Conservation (phyloP, 2,888 invertebrate species). For the Callyntrura guangdongensis region DNA sequence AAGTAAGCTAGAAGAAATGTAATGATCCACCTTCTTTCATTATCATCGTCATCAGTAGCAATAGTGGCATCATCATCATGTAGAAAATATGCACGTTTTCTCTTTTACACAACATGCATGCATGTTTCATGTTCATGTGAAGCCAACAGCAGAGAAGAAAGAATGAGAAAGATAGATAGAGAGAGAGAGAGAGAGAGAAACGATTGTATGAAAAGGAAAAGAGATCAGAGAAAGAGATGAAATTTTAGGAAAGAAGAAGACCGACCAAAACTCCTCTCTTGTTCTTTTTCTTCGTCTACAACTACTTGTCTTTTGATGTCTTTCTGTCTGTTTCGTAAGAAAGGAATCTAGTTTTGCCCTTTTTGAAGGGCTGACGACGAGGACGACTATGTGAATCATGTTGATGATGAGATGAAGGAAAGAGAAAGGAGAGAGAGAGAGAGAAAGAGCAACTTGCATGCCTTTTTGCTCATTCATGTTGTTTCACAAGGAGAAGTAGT, state of each 20-base stretch:
- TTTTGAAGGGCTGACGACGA: conserved; percentile 61
- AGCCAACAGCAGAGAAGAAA: conserved; percentile 20
- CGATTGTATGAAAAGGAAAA: conserved; percentile 46
- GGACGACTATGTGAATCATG: conserved; percentile 9
- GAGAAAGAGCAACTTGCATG: conserved; percentile 4
- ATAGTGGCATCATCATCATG: neutral
- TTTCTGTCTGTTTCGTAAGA: conserved; percentile 38
- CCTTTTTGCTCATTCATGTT: conserved; percentile 60
- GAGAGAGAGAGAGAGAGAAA: conserved; percentile 23
- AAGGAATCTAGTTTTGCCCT: conserved; percentile 69
- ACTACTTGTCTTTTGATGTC: conserved; percentile 39
- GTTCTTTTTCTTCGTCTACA: conserved; percentile 72
- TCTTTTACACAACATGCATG: neutral
- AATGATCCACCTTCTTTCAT: conserved; percentile 52
- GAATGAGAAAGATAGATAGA: conserved; percentile 29
- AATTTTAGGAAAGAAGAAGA: conserved; percentile 69
- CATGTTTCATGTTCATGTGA: conserved; percentile 9
- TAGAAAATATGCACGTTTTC: conserved; percentile 46
- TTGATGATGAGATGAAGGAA: conserved; percentile 20
- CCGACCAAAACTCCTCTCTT: conserved; percentile 68
- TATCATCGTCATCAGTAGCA: neutral
- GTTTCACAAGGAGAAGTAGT: conserved; percentile 32
- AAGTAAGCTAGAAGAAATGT: conserved; percentile 27
- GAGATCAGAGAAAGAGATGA: conserved; percentile 76
- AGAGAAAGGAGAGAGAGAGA: neutral